These are phyloP conservation scores for Diloba caeruleocephala DNA, from an alignment of 2,888 invertebrate genomes.

Conservation along the genomic window DNA sequence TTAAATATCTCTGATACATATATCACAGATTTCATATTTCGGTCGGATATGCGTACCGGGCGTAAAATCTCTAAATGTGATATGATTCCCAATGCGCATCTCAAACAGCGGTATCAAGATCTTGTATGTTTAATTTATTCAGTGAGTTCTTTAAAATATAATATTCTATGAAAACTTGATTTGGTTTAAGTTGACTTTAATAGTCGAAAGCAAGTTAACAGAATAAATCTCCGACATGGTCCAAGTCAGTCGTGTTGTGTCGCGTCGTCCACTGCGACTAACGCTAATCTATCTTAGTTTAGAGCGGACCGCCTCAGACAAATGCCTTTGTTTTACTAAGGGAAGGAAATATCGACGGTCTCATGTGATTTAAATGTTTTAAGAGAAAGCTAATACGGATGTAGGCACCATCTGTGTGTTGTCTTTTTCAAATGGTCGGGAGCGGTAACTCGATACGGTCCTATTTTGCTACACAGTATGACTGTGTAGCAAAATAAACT, in stretches of 20 bases:
- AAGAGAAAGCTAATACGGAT: conserved; percentile 86
- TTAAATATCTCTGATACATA: conserved; percentile 60
- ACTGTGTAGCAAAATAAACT: conserved; percentile 77
- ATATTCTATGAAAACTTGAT: conserved; percentile 38
- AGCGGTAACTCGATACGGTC: conserved; percentile 80
- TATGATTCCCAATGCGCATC: conserved; percentile 36
- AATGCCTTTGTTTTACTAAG: conserved; percentile 76
- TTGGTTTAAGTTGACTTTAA: conserved; percentile 38
- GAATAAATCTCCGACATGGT: conserved; percentile 63
- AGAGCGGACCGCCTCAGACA: conserved; percentile 72
- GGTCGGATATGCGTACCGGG: conserved; percentile 34
- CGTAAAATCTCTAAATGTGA: conserved; percentile 52
- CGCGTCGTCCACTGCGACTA: conserved; percentile 66
- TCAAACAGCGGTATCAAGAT: conserved; percentile 41
- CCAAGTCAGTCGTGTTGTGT: conserved; percentile 65
- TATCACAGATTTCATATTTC: conserved; percentile 58
- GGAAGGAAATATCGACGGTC: conserved; percentile 85
- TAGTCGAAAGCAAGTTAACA: conserved; percentile 59
- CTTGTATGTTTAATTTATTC: conserved; percentile 42
- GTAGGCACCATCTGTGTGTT: conserved; percentile 82
- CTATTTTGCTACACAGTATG: conserved; percentile 67
- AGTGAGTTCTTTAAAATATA: conserved; percentile 38
- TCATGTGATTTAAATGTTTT: conserved; percentile 86
- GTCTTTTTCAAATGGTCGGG: conserved; percentile 83
- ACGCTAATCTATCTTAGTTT: conserved; percentile 83